phyloP scores from a whole-genome alignment of 2,797 vertebrate genomes.

The Argyrosomus regius region DNA sequence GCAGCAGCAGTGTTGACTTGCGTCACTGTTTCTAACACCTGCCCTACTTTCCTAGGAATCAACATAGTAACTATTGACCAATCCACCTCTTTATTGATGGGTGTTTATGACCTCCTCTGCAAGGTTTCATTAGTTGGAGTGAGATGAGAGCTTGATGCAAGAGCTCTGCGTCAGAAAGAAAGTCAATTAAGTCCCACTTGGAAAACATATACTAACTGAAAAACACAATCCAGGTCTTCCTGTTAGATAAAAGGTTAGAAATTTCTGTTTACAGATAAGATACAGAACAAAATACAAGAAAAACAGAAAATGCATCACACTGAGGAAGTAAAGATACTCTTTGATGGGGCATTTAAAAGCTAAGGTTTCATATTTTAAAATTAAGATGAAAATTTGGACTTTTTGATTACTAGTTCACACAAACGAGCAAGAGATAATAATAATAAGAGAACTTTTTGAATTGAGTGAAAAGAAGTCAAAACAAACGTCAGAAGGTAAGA shows the following conservation, averaged over 20 bases:
- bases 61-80: slow-evolving; percentile 32
- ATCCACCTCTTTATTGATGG: slow-evolving; percentile 43
- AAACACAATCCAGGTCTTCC: slow-evolving; percentile 6
- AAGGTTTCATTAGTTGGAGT: slow-evolving; percentile 46
- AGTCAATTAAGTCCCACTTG: slow-evolving; percentile 20
- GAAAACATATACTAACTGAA: slow-evolving; percentile 32
- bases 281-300: not conserved
- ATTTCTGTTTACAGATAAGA: not conserved
- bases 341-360: not conserved
- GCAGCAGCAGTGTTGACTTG: not conserved
- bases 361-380: not conserved
- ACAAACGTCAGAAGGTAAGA: not conserved
- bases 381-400: not conserved
- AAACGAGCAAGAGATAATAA: not conserved
- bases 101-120: slow-evolving; percentile 41
- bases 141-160: slow-evolving; percentile 6
- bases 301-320: not conserved
- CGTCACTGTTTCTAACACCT: slow-evolving; percentile 15
- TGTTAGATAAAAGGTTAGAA: not conserved
- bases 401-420: not conserved
- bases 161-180: slow-evolving; percentile 1
- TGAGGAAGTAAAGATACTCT: not conserved
- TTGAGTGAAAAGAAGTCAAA: slow-evolving; percentile 5
- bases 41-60: slow-evolving; percentile 23
- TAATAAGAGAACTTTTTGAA: not conserved